phyloP scores from a whole-genome alignment of 2,113 vertebrate species.

The Archilochus colubris region DNA sequence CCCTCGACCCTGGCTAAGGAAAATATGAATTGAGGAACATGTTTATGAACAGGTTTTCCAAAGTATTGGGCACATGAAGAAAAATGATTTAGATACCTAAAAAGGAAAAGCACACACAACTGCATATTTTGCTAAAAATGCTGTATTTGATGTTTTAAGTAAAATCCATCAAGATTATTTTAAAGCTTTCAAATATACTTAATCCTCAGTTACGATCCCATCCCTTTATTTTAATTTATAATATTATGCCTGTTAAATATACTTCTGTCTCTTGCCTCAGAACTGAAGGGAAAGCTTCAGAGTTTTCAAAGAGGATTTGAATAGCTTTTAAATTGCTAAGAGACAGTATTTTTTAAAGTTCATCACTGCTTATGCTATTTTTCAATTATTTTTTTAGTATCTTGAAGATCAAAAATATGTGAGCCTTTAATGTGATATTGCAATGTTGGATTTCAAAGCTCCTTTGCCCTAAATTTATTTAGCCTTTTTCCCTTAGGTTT shows the following conservation, averaged over 20 bases:
- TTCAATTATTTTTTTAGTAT: background rate
- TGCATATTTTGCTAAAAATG: background rate
- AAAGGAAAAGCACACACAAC: background rate
- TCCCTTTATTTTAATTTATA: conserved; percentile 3
- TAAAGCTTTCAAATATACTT: conserved; percentile 11
- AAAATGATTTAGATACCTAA: background rate
- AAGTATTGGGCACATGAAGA: rapidly evolving
- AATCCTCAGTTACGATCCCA: background rate
- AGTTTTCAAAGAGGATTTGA: background rate
- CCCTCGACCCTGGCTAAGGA: background rate
- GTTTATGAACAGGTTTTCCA: background rate
- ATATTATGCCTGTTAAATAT: background rate
- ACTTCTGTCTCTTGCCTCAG: background rate
- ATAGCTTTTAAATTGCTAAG: background rate
- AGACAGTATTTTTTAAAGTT: background rate
- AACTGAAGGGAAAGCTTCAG: background rate
- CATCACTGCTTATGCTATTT: background rate
- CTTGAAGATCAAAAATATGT: background rate
- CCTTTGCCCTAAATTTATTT: background rate
- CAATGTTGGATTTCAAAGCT: background rate
- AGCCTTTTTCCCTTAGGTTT: background rate
- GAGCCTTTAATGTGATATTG: background rate
- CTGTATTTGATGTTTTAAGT: background rate
- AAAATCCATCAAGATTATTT: conserved; percentile 3
- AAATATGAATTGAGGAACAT: background rate